Percentiles rank a stretch among this genome's conserved stretches.
Conservation (phyloP, 2,888 invertebrate species). For the Gastrophysa polygoni region DNA sequence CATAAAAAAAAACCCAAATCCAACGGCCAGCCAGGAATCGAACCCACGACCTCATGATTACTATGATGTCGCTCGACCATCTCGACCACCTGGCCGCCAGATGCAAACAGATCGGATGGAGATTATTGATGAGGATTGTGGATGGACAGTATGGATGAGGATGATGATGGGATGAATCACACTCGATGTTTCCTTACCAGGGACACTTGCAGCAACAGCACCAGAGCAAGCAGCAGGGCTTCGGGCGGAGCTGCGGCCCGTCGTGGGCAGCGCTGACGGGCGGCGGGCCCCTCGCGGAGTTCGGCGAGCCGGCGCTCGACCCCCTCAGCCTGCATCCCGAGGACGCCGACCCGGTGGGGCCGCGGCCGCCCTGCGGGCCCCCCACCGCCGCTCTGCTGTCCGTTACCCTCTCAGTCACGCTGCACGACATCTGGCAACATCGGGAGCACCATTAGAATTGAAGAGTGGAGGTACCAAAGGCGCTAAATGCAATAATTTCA, state of each 20-base stretch:
- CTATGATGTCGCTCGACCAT: no score
- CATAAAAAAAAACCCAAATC: no score
- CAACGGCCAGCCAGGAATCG: no score
- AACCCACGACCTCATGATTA: no score
- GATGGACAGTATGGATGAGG: no score
- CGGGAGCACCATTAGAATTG: slow-evolving; percentile 14
- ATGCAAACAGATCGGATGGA: no score
- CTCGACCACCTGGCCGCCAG: no score
- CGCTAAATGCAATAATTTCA: no score
- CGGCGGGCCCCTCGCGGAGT: slow-evolving; percentile 51
- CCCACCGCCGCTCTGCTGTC: slow-evolving; percentile 57
- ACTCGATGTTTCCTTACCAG: no score
- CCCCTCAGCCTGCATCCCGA: slow-evolving; percentile 53
- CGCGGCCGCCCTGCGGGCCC: slow-evolving; percentile 43
- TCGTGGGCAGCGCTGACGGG: slow-evolving; percentile 50
- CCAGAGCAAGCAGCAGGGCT: slow-evolving; percentile 71
- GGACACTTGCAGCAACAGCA: slow-evolving; percentile 76
- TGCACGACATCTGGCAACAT: slow-evolving; percentile 63
- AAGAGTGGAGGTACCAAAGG: no score
- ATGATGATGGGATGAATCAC: no score
- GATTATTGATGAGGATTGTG: no score
- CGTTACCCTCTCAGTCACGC: slow-evolving; percentile 61
- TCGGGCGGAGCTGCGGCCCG: slow-evolving; percentile 59
- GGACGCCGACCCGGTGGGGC: slow-evolving; percentile 52
- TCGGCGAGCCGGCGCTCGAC: slow-evolving; percentile 55